A percentile compares a stretch with the other conserved stretches of the same genome.
Conservation (phyloP, 2,113 vertebrate species). For the Sylvia atricapilla region DNA sequence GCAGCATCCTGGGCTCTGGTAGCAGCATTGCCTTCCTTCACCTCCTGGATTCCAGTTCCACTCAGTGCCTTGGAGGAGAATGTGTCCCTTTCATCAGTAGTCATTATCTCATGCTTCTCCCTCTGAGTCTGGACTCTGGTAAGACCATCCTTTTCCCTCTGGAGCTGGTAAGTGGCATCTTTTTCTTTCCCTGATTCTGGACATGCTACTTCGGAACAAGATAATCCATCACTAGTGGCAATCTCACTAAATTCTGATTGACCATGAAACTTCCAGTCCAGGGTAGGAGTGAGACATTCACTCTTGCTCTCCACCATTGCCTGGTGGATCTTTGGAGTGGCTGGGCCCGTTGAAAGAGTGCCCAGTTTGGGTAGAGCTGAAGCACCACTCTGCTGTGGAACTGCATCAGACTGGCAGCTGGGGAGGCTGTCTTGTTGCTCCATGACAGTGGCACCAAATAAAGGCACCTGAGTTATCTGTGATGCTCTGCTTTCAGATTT, state of each 20-base stretch:
- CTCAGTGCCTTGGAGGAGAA: neutral
- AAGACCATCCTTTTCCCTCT: neutral
- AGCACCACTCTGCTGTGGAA: neutral
- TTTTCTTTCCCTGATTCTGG: neutral
- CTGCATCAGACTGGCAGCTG: neutral
- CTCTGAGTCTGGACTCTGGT: neutral
- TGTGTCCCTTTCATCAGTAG: neutral
- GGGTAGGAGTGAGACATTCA: conserved; percentile 7
- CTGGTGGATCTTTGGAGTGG: neutral
- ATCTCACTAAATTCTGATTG: neutral
- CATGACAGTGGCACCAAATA: neutral
- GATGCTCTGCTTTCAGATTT: neutral
- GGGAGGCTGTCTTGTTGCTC: neutral
- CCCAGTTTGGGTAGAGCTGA: neutral
- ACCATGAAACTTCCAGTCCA: conserved; percentile 29
- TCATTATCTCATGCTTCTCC: conserved; percentile 19
- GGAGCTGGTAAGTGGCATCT: neutral
- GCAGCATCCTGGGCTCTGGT: conserved; percentile 71
- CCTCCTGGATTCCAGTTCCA: conserved; percentile 31
- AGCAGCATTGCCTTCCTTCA: conserved; percentile 34
- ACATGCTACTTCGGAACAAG: neutral
- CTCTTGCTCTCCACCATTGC: neutral
- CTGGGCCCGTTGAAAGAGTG: neutral
- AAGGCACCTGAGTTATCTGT: conserved; percentile 14
- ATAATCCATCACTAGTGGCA: neutral